Evolutionary conservation across 2,797 vertebrate genomes (phyloP).

Genomic region (Alexandromys oeconomus): DNA sequence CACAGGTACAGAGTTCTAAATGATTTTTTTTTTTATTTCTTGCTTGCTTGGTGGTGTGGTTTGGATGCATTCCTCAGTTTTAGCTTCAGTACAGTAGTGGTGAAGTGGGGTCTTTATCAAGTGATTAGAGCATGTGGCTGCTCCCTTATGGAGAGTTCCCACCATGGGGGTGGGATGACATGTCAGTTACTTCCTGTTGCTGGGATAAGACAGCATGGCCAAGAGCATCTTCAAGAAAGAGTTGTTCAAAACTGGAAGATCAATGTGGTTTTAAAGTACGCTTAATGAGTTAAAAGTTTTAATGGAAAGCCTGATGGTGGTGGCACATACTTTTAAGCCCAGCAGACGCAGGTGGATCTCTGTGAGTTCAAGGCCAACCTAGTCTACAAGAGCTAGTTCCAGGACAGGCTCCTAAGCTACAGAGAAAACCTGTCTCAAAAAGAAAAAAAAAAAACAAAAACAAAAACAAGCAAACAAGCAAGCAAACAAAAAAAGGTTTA

Average conservation of each 20-base stretch:
- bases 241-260: neutral
- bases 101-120: neutral
- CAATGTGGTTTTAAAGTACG: neutral
- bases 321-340: no score
- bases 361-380: no score
- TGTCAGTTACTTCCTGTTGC: neutral
- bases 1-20: neutral
- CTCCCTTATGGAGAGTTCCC: neutral
- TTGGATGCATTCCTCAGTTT: neutral
- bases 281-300: neutral
- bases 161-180: neutral
- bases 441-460: no score
- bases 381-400: no score
- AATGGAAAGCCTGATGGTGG: no score
- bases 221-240: neutral
- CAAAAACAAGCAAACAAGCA: no score
- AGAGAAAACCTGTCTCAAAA: no score
- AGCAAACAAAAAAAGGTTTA: neutral
- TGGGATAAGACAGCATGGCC: neutral
- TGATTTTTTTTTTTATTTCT: neutral
- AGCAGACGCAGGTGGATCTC: no score
- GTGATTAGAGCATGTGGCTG: neutral
- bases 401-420: no score
- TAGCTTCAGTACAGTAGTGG: neutral
- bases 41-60: neutral